Evolutionary conservation across 2,888 invertebrate genomes (phyloP).

Genomic region (Slavum lentiscoides): DNA sequence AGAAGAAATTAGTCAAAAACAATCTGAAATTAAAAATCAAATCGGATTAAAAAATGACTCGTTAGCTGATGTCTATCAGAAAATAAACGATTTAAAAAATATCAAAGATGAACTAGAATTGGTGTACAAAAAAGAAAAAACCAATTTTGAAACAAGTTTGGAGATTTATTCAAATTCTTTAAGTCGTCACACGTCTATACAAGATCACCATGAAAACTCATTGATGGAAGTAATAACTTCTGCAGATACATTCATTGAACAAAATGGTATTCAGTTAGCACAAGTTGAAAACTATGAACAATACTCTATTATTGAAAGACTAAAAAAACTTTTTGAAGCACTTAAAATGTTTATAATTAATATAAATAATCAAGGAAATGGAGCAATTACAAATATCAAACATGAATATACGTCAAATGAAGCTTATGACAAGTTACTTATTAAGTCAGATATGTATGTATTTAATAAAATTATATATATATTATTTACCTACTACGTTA

Average conservation of each 20-base stretch:
- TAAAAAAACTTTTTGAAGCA: slow-evolving; percentile 48
- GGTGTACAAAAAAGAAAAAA: slow-evolving; percentile 12
- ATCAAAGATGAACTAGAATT: slow-evolving; percentile 29
- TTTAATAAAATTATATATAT: background rate
- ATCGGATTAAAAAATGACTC: slow-evolving; percentile 18
- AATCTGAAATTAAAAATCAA: slow-evolving; percentile 20
- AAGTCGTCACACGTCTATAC: background rate
- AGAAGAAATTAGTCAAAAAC: slow-evolving; percentile 1
- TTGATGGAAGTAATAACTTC: slow-evolving; percentile 44
- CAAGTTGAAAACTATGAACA: slow-evolving; percentile 34
- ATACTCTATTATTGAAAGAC: slow-evolving; percentile 37
- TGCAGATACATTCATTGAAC: slow-evolving; percentile 46
- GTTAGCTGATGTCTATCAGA: slow-evolving; percentile 5
- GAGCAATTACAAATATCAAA: background rate
- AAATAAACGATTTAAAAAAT: slow-evolving; percentile 36
- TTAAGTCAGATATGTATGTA: slow-evolving; percentile 32
- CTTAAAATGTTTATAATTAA: slow-evolving; percentile 45
- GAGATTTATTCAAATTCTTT: slow-evolving; percentile 2
- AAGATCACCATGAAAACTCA: slow-evolving; percentile 18
- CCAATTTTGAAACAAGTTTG: slow-evolving; percentile 12
- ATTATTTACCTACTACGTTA: background rate
- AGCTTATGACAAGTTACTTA: slow-evolving; percentile 24
- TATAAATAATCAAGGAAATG: slow-evolving; percentile 24
- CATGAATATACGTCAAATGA: slow-evolving; percentile 11
- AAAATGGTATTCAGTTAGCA: slow-evolving; percentile 45